phyloP scores from a whole-genome alignment of 2,797 vertebrate genomes.

The Chaunax sp. region DNA sequence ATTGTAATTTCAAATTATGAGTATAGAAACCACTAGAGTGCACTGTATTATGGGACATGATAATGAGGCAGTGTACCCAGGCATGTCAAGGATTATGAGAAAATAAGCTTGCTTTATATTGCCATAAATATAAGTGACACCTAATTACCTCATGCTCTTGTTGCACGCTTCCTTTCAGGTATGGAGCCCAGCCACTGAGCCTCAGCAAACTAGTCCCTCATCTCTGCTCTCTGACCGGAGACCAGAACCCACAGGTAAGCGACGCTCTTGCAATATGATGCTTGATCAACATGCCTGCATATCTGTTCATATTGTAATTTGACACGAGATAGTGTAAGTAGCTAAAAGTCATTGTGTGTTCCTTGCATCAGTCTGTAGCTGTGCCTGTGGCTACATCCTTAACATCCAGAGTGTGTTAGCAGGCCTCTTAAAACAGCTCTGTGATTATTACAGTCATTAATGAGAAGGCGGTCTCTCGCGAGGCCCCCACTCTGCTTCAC shows the following conservation, averaged over 20 bases:
- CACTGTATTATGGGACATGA: too few species aligned
- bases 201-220: constrained; percentile 95
- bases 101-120: neutral
- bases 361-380: constrained; percentile 11
- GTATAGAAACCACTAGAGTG: too few species aligned
- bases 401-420: constrained; percentile 32
- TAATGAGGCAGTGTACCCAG: too few species aligned
- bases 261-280: constrained; percentile 2
- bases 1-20: too few species aligned
- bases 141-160: neutral
- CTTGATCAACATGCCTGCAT: neutral
- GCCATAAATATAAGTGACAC: neutral
- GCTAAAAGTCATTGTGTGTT: constrained; percentile 8
- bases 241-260: constrained; percentile 95
- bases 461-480: constrained; percentile 49
- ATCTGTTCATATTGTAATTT: neutral
- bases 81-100: too few species aligned
- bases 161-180: constrained; percentile 76
- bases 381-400: constrained; percentile 38
- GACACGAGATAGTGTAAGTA: neutral
- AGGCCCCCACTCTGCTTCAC: constrained; percentile 30
- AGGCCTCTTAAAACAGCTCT: constrained; percentile 35
- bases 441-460: constrained; percentile 75
- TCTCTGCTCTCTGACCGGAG: constrained; percentile 90
- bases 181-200: constrained; percentile 87